Evolutionary conservation across 2,888 invertebrate species (phyloP).

Genomic region (Boloria selene): DNA sequence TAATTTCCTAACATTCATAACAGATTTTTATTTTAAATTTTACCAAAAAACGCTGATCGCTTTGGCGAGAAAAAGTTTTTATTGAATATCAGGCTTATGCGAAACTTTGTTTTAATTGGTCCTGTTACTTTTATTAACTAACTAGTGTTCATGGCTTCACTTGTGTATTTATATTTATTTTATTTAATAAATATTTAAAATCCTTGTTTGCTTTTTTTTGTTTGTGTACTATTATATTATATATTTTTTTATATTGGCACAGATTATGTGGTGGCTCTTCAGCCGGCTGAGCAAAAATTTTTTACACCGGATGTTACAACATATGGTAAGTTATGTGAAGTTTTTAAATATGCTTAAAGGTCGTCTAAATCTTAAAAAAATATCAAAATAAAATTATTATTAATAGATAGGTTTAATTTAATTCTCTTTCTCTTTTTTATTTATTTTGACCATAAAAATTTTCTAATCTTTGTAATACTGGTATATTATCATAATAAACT

Average conservation of each 20-base stretch:
- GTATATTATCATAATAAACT: too few species aligned
- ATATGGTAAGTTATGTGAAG: constrained; percentile 59
- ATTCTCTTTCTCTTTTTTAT: too few species aligned
- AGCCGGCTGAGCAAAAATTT: constrained; percentile 77
- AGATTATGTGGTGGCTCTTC: constrained; percentile 74
- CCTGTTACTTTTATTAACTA: neutral
- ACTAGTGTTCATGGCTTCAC: too few species aligned
- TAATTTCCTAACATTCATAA: neutral
- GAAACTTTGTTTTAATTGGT: constrained; percentile 8
- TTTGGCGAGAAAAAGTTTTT: constrained; percentile 1
- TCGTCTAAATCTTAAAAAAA: neutral
- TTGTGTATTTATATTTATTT: too few species aligned
- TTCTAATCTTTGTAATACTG: too few species aligned
- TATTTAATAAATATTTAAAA: neutral
- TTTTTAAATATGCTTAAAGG: neutral
- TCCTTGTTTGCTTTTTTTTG: constrained; percentile 8
- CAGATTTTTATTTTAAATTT: neutral
- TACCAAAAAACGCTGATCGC: neutral
- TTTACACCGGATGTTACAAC: constrained; percentile 76
- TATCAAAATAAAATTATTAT: too few species aligned
- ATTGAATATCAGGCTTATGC: constrained; percentile 5
- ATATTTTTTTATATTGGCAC: constrained; percentile 27
- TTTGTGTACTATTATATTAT: neutral
- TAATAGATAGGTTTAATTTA: too few species aligned
- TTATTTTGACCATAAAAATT: too few species aligned